Evolutionary conservation across 2,797 vertebrate species (phyloP).

Genomic region (Urosaurus nigricauda): DNA sequence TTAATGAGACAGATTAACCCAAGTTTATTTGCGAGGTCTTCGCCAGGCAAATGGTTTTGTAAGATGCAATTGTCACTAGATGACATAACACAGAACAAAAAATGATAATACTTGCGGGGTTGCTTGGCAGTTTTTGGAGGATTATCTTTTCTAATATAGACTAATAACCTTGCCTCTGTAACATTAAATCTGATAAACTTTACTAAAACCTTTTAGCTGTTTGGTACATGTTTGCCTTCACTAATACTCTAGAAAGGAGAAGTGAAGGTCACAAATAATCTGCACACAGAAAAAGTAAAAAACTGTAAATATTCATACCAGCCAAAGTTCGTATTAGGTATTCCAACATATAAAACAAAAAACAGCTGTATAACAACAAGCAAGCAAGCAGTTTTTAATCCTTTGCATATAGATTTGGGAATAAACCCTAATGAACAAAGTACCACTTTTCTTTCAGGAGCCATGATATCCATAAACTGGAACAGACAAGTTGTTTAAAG

Average conservation of each 20-base stretch:
- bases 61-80: conserved; percentile 59
- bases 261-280: neutral
- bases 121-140: conserved; percentile 61
- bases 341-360: neutral
- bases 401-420: neutral
- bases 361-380: neutral
- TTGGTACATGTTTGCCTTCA: conserved; percentile 5
- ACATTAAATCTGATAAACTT: conserved; percentile 64
- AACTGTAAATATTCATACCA: neutral
- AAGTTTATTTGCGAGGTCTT: conserved; percentile 58
- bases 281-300: neutral
- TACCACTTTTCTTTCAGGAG: neutral
- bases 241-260: neutral
- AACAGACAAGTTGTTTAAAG: neutral
- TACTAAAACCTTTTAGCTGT: conserved; percentile 56
- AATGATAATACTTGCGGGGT: conserved; percentile 61
- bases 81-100: conserved; percentile 59
- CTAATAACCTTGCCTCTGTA: conserved; percentile 50
- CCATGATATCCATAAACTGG: neutral
- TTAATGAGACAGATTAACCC: conserved; percentile 64
- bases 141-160: conserved; percentile 65
- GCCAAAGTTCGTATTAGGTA: neutral
- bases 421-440: neutral
- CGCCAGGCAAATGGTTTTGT: conserved; percentile 48
- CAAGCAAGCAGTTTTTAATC: neutral